phyloP scores from a whole-genome alignment of 2,113 vertebrate species.

The Pseudopipra pipra region DNA sequence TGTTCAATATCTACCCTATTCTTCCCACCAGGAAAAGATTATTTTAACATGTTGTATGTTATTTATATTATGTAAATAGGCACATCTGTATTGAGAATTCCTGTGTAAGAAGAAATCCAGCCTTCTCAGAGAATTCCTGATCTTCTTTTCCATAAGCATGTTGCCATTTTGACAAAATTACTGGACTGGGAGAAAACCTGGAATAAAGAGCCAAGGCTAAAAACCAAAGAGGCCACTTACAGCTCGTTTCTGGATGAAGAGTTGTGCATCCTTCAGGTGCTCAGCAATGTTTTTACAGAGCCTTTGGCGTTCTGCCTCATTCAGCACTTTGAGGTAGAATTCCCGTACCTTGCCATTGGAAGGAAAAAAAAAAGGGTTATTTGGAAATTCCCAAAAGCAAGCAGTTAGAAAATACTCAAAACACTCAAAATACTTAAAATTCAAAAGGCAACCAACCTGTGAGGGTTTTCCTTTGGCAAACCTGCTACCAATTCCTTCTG shows the following conservation, averaged over 20 bases:
- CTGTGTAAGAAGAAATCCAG: background rate
- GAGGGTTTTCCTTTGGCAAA: background rate
- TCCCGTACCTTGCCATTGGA: conserved; percentile 75
- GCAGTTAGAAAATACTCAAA: background rate
- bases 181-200: background rate
- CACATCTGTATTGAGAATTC: background rate
- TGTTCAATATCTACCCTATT: background rate
- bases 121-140: background rate
- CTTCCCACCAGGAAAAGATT: background rate
- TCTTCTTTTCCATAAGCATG: background rate
- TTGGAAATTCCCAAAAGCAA: background rate
- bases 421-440: background rate
- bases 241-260: conserved; percentile 91
- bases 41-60: background rate
- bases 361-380: background rate
- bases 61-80: background rate
- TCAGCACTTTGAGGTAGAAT: conserved; percentile 87
- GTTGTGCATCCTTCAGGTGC: conserved; percentile 84
- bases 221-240: conserved; percentile 68
- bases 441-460: background rate
- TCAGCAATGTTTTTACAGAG: conserved; percentile 89
- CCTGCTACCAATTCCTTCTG: background rate
- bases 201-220: background rate
- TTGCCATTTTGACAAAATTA: background rate
- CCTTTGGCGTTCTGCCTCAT: conserved; percentile 81